Base-by-base conservation (phyloP, 2,888 invertebrate genomes). In the Pyrgus malvae region DNA sequence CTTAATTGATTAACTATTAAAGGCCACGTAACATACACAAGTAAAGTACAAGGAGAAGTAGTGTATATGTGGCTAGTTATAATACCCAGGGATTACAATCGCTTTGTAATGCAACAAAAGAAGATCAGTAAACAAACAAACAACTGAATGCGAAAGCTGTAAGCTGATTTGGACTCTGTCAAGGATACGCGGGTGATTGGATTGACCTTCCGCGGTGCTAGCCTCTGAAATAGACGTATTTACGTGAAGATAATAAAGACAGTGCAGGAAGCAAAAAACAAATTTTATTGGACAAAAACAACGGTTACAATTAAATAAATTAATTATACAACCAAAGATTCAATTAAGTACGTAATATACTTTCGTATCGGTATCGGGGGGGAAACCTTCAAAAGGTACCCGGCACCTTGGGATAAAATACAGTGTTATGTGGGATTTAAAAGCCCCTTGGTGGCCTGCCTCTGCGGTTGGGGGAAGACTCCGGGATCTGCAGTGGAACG, bases 141-240 rank as follows among this genome's bases (percentile, higher is more conserved):
- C 31, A 16, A 48, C n/a, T 23, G 31, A 31, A 42, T 17, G 35
- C 12, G 50, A 25, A 42, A 27, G 33, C 42, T 16, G 27, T 50
- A 50, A 50, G 50, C 50, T 33, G 25, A 50, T 50, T 50, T 42
- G 35, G 42, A 42, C 25, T 50, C 50, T 4, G 50, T 42, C 50
- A 42, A 50, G 50, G 50, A 42, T 42, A 35, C 50, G 1, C 8
- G 17, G 42, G 50, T 42, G 50, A 50, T 50, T 50, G 50, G 50
- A 50, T 50, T 50, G 50, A 50, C 50, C 50, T 50, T 50, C 31
- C 25, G 35, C 42, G 25, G 23, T 27, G 25, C 42, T 50, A 27
- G 35, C 17, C 17, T 35, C 17, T 17, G 12, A 42, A 42, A 25
- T 19, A 41, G 38, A 23, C 16, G 50, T n/a, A 8, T 42, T 42